Evolutionary conservation across 2,888 invertebrate species (phyloP).

Genomic region (Cenopis cana): DNA sequence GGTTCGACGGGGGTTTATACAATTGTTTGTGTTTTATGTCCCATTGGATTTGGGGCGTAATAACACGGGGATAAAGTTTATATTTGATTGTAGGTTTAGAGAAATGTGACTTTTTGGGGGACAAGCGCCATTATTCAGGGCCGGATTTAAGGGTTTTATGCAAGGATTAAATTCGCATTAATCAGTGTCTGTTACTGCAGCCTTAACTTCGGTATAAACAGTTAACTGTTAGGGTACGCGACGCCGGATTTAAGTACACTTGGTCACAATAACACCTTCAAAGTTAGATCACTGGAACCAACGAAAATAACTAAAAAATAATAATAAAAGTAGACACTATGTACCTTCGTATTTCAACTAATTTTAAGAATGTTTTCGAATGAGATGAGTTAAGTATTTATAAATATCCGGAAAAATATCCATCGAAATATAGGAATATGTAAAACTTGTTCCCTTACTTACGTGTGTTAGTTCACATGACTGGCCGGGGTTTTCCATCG

Average conservation of each 20-base stretch:
- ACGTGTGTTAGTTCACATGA: background rate
- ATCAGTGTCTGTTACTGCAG: slow-evolving; percentile 86
- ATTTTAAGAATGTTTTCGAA: background rate
- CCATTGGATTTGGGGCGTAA: slow-evolving; percentile 56
- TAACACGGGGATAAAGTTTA: slow-evolving; percentile 58
- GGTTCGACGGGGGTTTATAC: slow-evolving; percentile 42
- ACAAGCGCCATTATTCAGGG: slow-evolving; percentile 82
- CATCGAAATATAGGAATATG: background rate
- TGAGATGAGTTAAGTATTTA: background rate
- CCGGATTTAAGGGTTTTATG: slow-evolving; percentile 87
- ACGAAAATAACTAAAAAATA: background rate
- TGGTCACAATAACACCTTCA: slow-evolving; percentile 47
- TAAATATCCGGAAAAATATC: background rate
- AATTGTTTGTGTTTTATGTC: slow-evolving; percentile 49
- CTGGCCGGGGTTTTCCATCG: background rate
- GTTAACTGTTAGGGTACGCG: slow-evolving; percentile 83
- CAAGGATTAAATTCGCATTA: slow-evolving; percentile 89
- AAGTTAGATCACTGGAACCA: background rate
- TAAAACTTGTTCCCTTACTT: background rate
- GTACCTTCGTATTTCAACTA: too few relatives aligned
- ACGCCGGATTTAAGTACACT: slow-evolving; percentile 70
- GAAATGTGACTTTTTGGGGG: slow-evolving; percentile 78
- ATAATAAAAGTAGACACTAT: too few relatives aligned
- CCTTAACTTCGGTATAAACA: slow-evolving; percentile 84
- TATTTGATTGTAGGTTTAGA: slow-evolving; percentile 58